Base-by-base conservation (phyloP, 2,797 vertebrate species). In the Poliocrania exsul region DNA sequence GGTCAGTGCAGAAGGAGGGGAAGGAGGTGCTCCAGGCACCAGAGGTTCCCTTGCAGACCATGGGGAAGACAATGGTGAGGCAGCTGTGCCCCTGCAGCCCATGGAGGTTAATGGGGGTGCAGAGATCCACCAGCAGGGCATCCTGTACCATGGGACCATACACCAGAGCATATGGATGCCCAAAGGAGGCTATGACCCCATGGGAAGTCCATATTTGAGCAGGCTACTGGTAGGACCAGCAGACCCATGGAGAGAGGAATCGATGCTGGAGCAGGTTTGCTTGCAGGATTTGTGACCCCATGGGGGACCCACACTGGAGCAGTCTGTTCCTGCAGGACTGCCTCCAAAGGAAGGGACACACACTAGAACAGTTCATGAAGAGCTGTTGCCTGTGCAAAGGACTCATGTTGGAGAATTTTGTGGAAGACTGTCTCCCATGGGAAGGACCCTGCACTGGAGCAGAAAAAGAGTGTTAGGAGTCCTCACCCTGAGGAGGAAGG, bases 341-440 rank as follows among this genome's bases (percentile, higher is more conserved):
- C 4, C 8, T 0, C 8, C 10, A 16, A 4, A 29, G 56, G 20
- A 25, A 65, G 20, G 50, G 51, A 58, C 4, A 5, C 14, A 23
- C 0, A 1, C 4, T 19, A n/a, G 8, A 61, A 16, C 13, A n/a
- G 23, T 31, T 53, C 8, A 8, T 14, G 16, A 40, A 10, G 49
- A 56, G 21, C 58, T 29, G 20, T 3, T 67, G 42, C 13, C 44
- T 6, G 3, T 16, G 15, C 10, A 9, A 66, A 79, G 26, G 19
- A 38, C 16, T 50, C 15, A 3, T 1, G 3, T 0, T 3, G 3
- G 17, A 57, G 11, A 70, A 57, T 18, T 19, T 20, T 6, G 37
- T 24, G 33, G 17, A 90, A n/a, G 6, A n/a, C 3, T 33, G 13
- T n/a, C 26, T 17, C 23, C n/a, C 0, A 0, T 44, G 49, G 33